Evolutionary conservation across 2,888 invertebrate species (phyloP).

Genomic region (Suillia variegata): DNA sequence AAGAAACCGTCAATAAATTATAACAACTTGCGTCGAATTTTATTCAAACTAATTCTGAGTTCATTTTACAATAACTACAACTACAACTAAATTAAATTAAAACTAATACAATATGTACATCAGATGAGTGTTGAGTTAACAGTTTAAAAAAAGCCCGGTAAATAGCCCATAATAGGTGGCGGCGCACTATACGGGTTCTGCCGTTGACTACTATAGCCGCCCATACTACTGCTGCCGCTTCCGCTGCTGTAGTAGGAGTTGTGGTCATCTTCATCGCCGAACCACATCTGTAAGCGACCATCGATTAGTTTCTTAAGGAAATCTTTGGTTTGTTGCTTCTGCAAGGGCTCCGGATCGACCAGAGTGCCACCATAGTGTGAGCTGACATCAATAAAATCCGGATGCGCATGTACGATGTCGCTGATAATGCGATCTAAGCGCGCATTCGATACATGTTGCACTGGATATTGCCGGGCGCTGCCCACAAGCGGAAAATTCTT

Average conservation of each 20-base stretch:
- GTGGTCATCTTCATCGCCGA: conserved; percentile 15
- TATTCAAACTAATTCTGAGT: conserved; percentile 9
- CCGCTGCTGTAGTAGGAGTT: conserved; percentile 16
- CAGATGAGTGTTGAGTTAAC: too few species aligned
- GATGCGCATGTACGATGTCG: conserved; percentile 49
- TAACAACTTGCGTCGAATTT: conserved; percentile 4
- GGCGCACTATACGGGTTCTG: neutral
- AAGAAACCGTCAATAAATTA: neutral
- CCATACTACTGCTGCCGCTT: too few species aligned
- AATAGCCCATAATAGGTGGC: neutral
- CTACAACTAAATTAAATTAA: neutral
- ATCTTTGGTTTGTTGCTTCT: conserved; percentile 45
- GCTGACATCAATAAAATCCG: conserved; percentile 44
- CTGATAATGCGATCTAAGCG: conserved; percentile 51
- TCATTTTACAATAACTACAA: too few species aligned
- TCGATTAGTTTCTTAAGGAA: conserved; percentile 47
- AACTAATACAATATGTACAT: neutral
- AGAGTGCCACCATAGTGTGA: conserved; percentile 41
- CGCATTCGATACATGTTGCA: conserved; percentile 37
- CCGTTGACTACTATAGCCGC: neutral
- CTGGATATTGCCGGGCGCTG: conserved; percentile 36
- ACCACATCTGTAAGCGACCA: conserved; percentile 45
- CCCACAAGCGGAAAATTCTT: conserved; percentile 17
- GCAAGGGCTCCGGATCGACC: conserved; percentile 43
- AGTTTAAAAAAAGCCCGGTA: conserved; percentile 4